Percentiles rank a stretch among this genome's conserved stretches.
phyloP scores from a whole-genome alignment of 2,888 invertebrate species.

The Amphiduros pacificus region DNA sequence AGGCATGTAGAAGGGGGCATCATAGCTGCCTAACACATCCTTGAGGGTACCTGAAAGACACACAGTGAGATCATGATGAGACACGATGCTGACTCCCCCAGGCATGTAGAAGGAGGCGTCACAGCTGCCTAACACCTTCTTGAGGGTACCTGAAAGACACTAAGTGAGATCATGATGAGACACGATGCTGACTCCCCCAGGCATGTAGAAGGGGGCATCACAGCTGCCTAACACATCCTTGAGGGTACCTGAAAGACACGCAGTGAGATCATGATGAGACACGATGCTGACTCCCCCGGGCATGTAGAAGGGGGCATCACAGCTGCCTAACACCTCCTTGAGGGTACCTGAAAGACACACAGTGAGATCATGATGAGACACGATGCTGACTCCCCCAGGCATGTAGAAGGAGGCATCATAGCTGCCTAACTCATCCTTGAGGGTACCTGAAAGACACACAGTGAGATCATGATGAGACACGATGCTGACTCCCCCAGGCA shows the following conservation, averaged over 20 bases:
- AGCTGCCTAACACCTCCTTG: neutral
- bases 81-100: neutral
- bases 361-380: neutral
- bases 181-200: neutral
- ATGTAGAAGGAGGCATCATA: neutral
- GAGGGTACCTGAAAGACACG: neutral
- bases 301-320: neutral
- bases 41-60: neutral
- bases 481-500: neutral
- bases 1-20: neutral
- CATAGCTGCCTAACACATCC: neutral
- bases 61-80: neutral
- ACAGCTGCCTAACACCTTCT: neutral
- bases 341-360: neutral
- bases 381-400: neutral
- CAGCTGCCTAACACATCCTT: neutral
- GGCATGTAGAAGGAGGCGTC: neutral
- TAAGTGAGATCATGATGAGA: neutral
- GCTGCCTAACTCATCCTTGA: neutral
- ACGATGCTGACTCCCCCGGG: neutral
- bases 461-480: neutral
- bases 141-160: neutral
- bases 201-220: neutral
- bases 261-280: neutral
- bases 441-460: neutral